phyloP scores from a whole-genome alignment of 2,888 invertebrate species.

The Lomographa bimaculata region DNA sequence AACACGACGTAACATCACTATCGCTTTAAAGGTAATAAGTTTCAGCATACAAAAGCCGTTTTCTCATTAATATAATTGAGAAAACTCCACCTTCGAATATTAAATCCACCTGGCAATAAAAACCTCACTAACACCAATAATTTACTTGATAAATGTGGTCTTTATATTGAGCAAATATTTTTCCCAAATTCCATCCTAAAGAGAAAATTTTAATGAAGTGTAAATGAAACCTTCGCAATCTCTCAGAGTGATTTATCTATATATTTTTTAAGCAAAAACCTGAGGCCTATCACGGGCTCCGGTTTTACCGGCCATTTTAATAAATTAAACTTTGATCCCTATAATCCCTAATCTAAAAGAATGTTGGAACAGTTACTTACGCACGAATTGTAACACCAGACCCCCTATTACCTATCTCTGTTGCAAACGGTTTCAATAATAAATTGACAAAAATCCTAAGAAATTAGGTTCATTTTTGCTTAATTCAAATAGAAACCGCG shows the following conservation, averaged over 20 bases:
- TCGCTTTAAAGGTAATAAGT: too few species aligned
- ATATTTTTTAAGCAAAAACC: conserved; percentile 17
- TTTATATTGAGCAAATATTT: conserved; percentile 18
- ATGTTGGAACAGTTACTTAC: too few species aligned
- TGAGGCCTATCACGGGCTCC: background rate
- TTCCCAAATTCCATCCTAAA: conserved; percentile 13
- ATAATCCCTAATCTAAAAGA: too few species aligned
- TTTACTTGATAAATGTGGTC: conserved; percentile 21
- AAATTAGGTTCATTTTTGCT: too few species aligned
- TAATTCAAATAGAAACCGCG: too few species aligned
- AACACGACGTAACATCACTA: too few species aligned
- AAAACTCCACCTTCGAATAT: background rate
- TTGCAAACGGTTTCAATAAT: too few species aligned
- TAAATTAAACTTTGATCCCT: conserved; percentile 4
- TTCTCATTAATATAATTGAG: background rate
- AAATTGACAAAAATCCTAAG: too few species aligned
- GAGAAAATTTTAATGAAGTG: conserved; percentile 27
- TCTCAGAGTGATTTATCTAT: conserved; percentile 27
- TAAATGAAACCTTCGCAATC: conserved; percentile 24
- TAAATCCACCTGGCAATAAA: conserved; percentile 5
- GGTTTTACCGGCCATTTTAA: conserved; percentile 1
- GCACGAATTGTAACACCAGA: too few species aligned
- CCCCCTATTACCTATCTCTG: too few species aligned
- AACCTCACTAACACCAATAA: background rate
- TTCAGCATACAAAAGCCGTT: too few species aligned